Evolutionary conservation across 2,888 invertebrate genomes (phyloP), one percentile per base, ranked within the genome.

Genomic region (Thyatira batis): DNA sequence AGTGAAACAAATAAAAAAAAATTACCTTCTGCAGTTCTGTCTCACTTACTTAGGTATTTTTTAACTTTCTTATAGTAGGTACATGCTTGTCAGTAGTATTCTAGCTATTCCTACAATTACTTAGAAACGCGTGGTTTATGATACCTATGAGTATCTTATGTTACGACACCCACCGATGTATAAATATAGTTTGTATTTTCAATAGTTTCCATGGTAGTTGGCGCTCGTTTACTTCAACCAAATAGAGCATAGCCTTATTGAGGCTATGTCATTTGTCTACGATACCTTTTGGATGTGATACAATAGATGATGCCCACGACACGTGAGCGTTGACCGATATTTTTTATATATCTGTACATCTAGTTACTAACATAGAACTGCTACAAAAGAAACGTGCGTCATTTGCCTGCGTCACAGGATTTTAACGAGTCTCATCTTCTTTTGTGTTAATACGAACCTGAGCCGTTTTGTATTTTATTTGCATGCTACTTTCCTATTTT

Each of bases 271-370:
- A 52, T 61, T 63, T 60, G 56, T 56, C 49, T 49, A 53, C 53
- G 55, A 52, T 57, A 44, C 65, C 63, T 55, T 71, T 60, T 61
- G 50, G 57, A 57, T 54, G 57, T 45, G 51, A 52, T 61, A 68
- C 67, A 70, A 73, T 71, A 58, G 57, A 61, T 52, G 50, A 44
- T 28, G 53, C 43, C 58, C 58, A 73, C 71, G 75, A 77, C 70
- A 72, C 63, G 53, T 39, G 56, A 53, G 57, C 58, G 57, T 58
- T 71, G 60, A 61, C 54, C 55, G 55, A 62, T 59, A 61, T 63
- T 59, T 64, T 57, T 53, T 52, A 23, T 52, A 23, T 53, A 55
- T 45, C 46, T 46, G 49, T 55, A 45, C 49, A 57, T 52, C 51
- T 51, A 45, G 49, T 45, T 53, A 43, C 51, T 17, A 45, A 50